Evolutionary conservation across 1,140 invertebrate genomes (phyloP).

Genomic region (Drosophila baimaii): DNA sequence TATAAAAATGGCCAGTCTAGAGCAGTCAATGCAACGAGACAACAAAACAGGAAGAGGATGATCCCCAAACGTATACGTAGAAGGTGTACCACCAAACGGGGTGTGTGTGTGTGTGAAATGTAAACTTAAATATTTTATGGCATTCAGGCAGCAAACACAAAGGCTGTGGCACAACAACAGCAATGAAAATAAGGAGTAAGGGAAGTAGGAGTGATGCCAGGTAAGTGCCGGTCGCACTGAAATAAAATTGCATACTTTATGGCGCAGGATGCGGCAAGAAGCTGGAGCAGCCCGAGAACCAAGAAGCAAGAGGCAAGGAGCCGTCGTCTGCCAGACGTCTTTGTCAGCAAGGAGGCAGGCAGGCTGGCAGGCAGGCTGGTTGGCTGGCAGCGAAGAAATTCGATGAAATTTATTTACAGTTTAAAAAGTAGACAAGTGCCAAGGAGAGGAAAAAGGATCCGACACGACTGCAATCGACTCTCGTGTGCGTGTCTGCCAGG

Average conservation of each 20-base stretch:
- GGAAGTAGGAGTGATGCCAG: conserved; percentile 53
- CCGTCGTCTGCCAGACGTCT: conserved; percentile 36
- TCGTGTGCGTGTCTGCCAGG: conserved; percentile 46
- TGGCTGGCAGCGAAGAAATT: conserved; percentile 59
- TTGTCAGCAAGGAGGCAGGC: conserved; percentile 20
- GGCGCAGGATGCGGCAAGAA: conserved; percentile 60
- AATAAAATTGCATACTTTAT: conserved; percentile 83
- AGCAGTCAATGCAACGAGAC: conserved; percentile 59
- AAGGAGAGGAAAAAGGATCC: conserved; percentile 32
- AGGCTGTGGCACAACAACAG: conserved; percentile 10
- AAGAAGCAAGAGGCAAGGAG: conserved; percentile 2
- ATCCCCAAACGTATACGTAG: conserved; percentile 14
- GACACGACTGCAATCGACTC: conserved; percentile 37
- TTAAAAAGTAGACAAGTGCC: conserved; percentile 71
- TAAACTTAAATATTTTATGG: conserved; percentile 81
- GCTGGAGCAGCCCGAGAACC: conserved; percentile 30
- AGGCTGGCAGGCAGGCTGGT: conserved; percentile 21
- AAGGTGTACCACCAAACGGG: not conserved
- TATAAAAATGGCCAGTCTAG: conserved; percentile 72
- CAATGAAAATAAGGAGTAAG: not conserved
- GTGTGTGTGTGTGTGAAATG: conserved; percentile 64
- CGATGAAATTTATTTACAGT: conserved; percentile 83
- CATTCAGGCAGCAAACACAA: conserved; percentile 54
- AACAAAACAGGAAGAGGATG: conserved; percentile 27
- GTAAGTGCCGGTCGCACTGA: conserved; percentile 71